Conservation (phyloP, 2,797 vertebrate genomes). For the Typhlichthys eigenmanni region DNA sequence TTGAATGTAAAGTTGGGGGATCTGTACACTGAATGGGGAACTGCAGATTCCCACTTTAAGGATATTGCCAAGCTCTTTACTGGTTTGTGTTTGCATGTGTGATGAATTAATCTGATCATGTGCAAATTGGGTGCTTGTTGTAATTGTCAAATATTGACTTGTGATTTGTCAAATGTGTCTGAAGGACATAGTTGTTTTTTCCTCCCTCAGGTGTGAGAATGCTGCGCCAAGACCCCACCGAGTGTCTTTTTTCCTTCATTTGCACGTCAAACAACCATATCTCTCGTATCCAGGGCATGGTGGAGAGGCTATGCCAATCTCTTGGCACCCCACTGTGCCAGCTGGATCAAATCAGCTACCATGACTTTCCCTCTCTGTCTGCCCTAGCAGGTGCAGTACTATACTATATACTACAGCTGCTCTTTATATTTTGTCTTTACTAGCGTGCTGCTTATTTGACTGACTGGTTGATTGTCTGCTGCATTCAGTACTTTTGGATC, state of each 20-base stretch:
- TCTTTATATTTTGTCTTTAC: background rate
- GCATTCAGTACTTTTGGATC: too few relatives aligned
- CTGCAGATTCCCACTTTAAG: slow-evolving; percentile 83
- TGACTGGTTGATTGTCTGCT: too few relatives aligned
- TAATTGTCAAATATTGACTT: background rate
- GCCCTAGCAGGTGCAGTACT: slow-evolving; percentile 79
- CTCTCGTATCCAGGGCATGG: slow-evolving; percentile 91
- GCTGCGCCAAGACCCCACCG: slow-evolving; percentile 88
- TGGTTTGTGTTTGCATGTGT: slow-evolving; percentile 60
- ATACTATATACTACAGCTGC: background rate
- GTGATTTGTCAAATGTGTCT: background rate
- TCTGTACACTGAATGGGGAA: slow-evolving; percentile 83
- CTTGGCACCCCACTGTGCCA: slow-evolving; percentile 80
- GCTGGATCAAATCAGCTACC: slow-evolving; percentile 80
- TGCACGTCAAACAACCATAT: slow-evolving; percentile 98
- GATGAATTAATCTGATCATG: background rate
- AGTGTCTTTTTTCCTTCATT: slow-evolving; percentile 95
- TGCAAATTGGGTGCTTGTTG: background rate
- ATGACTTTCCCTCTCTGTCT: slow-evolving; percentile 85
- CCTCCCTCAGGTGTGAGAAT: slow-evolving; percentile 85
- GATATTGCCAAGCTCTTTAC: slow-evolving; percentile 80
- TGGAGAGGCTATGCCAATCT: slow-evolving; percentile 85
- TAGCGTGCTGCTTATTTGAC: background rate
- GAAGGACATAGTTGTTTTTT: background rate
- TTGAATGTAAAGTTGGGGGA: slow-evolving; percentile 79